These are phyloP conservation scores for Diarsia brunnea DNA, from an alignment of 2,888 invertebrate species.

Conservation along the genomic window DNA sequence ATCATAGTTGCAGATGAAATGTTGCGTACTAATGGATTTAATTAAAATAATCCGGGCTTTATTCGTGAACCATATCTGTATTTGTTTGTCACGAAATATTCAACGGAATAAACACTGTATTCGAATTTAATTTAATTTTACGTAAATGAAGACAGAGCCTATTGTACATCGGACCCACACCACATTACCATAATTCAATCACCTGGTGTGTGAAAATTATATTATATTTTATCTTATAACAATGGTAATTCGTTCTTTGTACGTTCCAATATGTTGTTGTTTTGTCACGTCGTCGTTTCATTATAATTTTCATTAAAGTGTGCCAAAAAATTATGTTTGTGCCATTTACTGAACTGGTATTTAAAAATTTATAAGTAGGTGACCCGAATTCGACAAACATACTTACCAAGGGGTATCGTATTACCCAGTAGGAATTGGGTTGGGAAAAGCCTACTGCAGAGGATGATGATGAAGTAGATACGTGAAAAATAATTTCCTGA, in stretches of 20 bases:
- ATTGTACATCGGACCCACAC: slow-evolving; percentile 1
- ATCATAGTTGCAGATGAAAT: neutral
- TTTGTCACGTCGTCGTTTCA: neutral
- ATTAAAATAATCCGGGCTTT: neutral
- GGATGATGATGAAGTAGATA: no score
- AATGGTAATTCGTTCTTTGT: neutral
- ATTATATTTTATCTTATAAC: slow-evolving; percentile 4
- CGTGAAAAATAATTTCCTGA: no score
- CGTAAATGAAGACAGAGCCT: slow-evolving; percentile 16
- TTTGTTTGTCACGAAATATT: neutral
- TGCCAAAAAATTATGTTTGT: neutral
- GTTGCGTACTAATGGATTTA: no score
- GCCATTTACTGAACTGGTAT: neutral
- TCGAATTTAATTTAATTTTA: slow-evolving; percentile 15
- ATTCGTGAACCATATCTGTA: neutral
- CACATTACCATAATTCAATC: slow-evolving; percentile 39
- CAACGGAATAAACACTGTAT: neutral
- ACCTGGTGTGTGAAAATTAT: slow-evolving; percentile 30
- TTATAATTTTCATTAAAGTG: neutral
- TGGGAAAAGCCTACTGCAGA: no score
- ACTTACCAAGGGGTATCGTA: no score
- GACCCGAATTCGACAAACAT: no score
- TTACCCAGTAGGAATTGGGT: no score
- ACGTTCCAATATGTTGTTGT: neutral
- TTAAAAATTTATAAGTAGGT: no score